Base-by-base conservation (phyloP, 1,140 invertebrate genomes). In the Vanessa atalanta region DNA sequence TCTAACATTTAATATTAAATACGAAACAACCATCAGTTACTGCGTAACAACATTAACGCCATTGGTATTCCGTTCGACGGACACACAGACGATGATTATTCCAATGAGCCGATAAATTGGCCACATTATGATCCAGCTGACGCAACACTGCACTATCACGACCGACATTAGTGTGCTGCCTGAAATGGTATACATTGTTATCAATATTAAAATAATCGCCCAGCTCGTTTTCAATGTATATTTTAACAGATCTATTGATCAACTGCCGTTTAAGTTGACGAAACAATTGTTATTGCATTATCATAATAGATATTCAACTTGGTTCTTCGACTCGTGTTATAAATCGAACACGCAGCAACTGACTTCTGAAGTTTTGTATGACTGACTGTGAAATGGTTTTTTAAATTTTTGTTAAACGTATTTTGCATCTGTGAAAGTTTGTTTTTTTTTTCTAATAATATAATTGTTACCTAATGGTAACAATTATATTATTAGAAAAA, bases 141-240 rank as follows among this genome's bases (percentile, higher is more conserved):
- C 76, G 82, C 79, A 81, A 83, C 65, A 12, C 26, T 78, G 83
- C 72, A 79, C 85, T 87, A 87, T 84, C 85, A 87, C 85, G 85
- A 85, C 72, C 50, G 57, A 65, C 71, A 76, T 85, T 83, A 80
- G 75, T 70, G 68, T 57, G 37, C 73, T 61, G 72, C 66, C 70
- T 53, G 53, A 61, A 79, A 75, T 77, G 72, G 61, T 65, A 70
- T 51, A 70, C 57, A 77, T 77, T 79, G 75, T 79, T 75, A 75
- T 72, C 76, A 74, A 67, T 76, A 79, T 79, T 72, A 73, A 79
- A 76, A 75, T 78, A 74, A 78, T 75, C 50, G 51, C 31, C 16
- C 13, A 47, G 16, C 51, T 47, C 16, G n/a, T 26, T 61, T 61
- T 61, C 57, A 37, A 61, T 31, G 26, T 63, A 60, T 31, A 70